These are phyloP conservation scores for Sialis lutaria DNA, from an alignment of 2,888 invertebrate species.

Conservation along the genomic window DNA sequence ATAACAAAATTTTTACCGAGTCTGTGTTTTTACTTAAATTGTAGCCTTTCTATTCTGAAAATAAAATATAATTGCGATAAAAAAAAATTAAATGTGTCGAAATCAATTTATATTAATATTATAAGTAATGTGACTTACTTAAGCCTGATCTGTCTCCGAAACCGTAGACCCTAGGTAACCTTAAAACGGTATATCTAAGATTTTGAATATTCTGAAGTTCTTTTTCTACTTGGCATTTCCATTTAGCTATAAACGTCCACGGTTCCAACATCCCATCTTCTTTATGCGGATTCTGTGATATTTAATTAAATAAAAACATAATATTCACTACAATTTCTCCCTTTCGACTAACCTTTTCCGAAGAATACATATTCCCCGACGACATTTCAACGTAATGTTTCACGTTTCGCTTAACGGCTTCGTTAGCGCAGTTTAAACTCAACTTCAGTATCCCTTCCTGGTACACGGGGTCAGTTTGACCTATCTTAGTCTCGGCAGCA, in stretches of 20 bases:
- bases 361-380: slow-evolving; percentile 62
- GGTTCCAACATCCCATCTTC: slow-evolving; percentile 64
- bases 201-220: slow-evolving; percentile 48
- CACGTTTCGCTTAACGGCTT: slow-evolving; percentile 50
- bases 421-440: slow-evolving; percentile 65
- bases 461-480: slow-evolving; percentile 80
- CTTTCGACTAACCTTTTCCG: slow-evolving; percentile 44
- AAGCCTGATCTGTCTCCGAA: slow-evolving; percentile 66
- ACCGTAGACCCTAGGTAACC: slow-evolving; percentile 79
- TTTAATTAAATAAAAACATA: no score
- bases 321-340: not conserved
- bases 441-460: slow-evolving; percentile 75
- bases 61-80: no score
- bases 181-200: slow-evolving; percentile 58
- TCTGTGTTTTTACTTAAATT: no score
- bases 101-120: not conserved
- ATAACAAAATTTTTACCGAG: no score
- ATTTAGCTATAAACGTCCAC: slow-evolving; percentile 70
- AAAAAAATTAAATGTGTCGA: no score
- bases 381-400: slow-evolving; percentile 69
- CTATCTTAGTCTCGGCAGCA: slow-evolving; percentile 78
- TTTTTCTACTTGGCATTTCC: slow-evolving; percentile 69
- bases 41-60: no score
- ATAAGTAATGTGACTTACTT: slow-evolving; percentile 34
- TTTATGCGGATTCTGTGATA: slow-evolving; percentile 34